Evolutionary conservation across 1,140 invertebrate species (phyloP), one percentile per base, ranked within the genome.

Genomic region (Notospermus geniculatus): DNA sequence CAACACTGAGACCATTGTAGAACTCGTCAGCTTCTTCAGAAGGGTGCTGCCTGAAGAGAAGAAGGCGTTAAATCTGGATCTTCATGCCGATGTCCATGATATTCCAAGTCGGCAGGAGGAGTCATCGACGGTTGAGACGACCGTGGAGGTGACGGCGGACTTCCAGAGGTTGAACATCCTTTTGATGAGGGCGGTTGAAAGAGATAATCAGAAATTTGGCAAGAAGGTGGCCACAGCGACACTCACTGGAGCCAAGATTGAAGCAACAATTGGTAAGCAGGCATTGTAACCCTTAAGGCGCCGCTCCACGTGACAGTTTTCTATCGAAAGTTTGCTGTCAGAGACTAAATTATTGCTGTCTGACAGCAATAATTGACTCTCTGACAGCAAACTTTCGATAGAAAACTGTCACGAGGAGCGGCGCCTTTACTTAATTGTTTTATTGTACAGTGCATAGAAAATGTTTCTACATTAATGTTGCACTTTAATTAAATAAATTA

Each of bases 1-100:
- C 0, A 97, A 97, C 82, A 93, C 95, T 77, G 92, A 95, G 77
- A 97, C 95, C 0, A 90, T 97, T 68, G 89, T 96, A 1, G 94
- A 97, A 78, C 79, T 97, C 30, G 85, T 95, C 52, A 90, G 91
- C 25, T 97, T 97, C 75, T 85, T 88, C 0, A 89, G 88, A 59
- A 85, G 91, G 46, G 85, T 91, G 29, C 86, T 89, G 66, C 87
- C 88, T 7, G 46, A 27, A 23, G 46, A 50, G n/a, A 50, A 36
- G 32, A 4, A 15, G 4, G 5, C 32, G 32, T 36, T 15, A 36
- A 36, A 36, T 15, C 32, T 15, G 4, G 32, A 36, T 36, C 32
- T 36, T 7, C 32, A 7, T 15, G 32, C 32, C 4, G 32, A 36
- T 15, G 5, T 36, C 32, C 4, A 36, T 7, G 32, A 36, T 36